Evolutionary conservation across 2,113 vertebrate genomes (phyloP).

Genomic region (Hippocampus mohnikei): DNA sequence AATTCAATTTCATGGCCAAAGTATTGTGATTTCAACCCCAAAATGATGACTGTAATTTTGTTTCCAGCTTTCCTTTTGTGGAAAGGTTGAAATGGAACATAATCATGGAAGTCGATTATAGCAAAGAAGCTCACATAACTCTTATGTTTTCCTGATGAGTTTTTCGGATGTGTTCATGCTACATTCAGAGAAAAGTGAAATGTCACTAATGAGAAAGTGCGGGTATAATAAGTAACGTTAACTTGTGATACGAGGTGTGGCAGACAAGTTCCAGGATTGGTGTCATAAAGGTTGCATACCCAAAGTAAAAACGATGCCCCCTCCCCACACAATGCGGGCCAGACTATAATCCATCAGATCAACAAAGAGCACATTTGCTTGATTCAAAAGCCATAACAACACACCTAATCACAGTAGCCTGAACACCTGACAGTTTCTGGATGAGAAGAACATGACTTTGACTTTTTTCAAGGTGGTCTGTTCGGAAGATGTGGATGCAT

Average conservation of each 20-base stretch:
- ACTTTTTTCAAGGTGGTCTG: neutral
- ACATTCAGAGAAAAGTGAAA: neutral
- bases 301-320: too few relatives aligned
- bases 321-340: too few relatives aligned
- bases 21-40: constrained; percentile 13
- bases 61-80: constrained; percentile 18
- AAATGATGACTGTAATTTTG: constrained; percentile 17
- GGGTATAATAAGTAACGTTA: neutral
- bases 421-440: neutral
- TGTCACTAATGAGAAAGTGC: constrained; percentile 1
- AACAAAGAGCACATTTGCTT: neutral
- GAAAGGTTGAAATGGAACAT: constrained; percentile 16
- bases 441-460: neutral
- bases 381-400: neutral
- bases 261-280: neutral
- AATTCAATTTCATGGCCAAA: constrained; percentile 40
- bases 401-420: neutral
- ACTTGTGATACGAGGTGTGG: neutral
- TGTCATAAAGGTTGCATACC: neutral
- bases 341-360: too few relatives aligned
- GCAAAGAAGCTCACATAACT: constrained; percentile 14
- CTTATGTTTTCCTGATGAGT: neutral
- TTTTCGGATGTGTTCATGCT: neutral
- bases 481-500: neutral
- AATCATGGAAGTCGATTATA: constrained; percentile 19